Percentiles rank a stretch among this genome's conserved stretches.
Evolutionary conservation across 2,797 vertebrate species (phyloP).

Genomic region (Podargus strigoides): DNA sequence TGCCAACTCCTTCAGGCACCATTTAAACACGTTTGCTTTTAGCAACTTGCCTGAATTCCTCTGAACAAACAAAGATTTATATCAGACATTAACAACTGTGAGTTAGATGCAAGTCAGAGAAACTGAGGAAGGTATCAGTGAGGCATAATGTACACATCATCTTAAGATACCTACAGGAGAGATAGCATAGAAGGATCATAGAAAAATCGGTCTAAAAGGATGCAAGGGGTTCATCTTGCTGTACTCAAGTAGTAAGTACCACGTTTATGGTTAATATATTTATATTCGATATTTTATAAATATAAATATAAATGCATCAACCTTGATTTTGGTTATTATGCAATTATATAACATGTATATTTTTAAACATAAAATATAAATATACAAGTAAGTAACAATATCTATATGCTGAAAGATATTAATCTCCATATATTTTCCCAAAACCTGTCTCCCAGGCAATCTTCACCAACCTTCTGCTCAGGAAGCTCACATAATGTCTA

Average conservation of each 20-base stretch:
- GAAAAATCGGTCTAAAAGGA: neutral
- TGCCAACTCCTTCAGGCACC: neutral
- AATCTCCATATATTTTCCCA: neutral
- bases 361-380: neutral
- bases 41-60: neutral
- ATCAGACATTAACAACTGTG: neutral
- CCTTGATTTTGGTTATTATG: neutral
- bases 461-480: neutral
- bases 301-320: neutral
- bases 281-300: neutral
- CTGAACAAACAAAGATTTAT: neutral
- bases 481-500: neutral
- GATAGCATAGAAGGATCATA: neutral
- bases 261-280: neutral
- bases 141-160: neutral
- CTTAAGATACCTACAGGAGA: neutral
- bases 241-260: neutral
- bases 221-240: neutral
- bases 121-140: neutral
- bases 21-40: neutral
- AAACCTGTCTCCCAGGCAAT: neutral
- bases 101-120: neutral
- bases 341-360: neutral
- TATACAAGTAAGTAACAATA: neutral
- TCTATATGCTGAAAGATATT: neutral